phyloP scores from a whole-genome alignment of 1,140 invertebrate genomes.

The Aporrectodea caliginosa region DNA sequence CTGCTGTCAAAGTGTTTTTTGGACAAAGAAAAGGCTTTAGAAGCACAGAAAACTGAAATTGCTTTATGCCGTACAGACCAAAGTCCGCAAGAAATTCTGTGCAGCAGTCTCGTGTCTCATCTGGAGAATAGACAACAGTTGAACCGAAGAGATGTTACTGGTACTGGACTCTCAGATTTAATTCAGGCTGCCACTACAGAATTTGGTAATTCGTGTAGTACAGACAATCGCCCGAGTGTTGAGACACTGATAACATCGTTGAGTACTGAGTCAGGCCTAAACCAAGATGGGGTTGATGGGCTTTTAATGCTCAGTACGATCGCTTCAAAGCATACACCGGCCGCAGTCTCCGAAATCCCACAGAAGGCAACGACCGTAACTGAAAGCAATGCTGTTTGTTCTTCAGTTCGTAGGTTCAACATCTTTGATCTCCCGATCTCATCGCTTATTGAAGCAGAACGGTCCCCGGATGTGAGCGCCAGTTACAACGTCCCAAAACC shows the following conservation, averaged over 20 bases:
- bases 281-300: not conserved
- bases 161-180: not conserved
- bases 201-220: not conserved
- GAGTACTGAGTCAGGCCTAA: not conserved
- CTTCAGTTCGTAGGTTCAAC: not conserved
- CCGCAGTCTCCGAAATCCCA: not conserved
- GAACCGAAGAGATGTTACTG: no score
- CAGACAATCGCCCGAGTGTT: not conserved
- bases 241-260: no score
- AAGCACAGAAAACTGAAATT: no score
- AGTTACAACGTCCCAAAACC: not conserved
- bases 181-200: not conserved
- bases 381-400: not conserved
- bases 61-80: no score
- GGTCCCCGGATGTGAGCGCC: not conserved
- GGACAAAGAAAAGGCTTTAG: no score
- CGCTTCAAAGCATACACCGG: not conserved
- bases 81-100: no score
- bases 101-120: no score
- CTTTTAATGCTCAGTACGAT: not conserved
- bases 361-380: not conserved
- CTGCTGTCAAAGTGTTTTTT: no score
- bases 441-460: not conserved
- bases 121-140: no score
- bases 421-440: not conserved